Base-by-base conservation (phyloP, 2,888 invertebrate species). In the Monopis laevigella region DNA sequence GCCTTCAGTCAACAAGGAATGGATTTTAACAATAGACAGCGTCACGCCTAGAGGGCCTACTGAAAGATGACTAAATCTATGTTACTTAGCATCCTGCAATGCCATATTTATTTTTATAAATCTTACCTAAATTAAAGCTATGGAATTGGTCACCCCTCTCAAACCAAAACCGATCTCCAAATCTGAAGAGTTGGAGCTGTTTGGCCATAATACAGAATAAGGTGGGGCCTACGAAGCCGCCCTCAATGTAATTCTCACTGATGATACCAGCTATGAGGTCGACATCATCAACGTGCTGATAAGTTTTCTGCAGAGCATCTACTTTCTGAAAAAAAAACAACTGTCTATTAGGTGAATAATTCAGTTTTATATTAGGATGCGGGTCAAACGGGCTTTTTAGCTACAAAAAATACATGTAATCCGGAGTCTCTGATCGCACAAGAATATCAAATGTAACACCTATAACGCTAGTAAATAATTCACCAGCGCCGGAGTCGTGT, bases 91-190 rank as follows among this genome's bases (percentile, higher is more conserved):
- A n/a, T n/a, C n/a, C n/a, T n/a, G n/a, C n/a, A n/a, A n/a, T n/a
- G n/a, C n/a, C n/a, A n/a, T n/a, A n/a, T n/a, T n/a, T n/a, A n/a
- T n/a, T n/a, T n/a, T n/a, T n/a, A n/a, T 8, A n/a, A 28, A 14
- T 55, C 65, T 55, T 51, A 74, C 73, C 47, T 28, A 58, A 47
- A 35, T 56, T 59, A 12, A 72, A 59, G 40, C 73, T 72, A 42
- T 73, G 72, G 10, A 59, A 48, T 45, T 74, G 70, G 40, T 71
- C 64, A 0, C 71, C 70, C 42, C 72, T 60, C 40, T 74, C 72
- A 28, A 58, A 71, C 72, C 71, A 73, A 45, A 71, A 71, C 14
- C 71, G 51, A 40, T 74, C 71, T 1, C 67, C 60, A 34, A 52
- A 68, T 34, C 61, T 54, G 42, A 65, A 62, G 13, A 65, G 42